phyloP scores from a whole-genome alignment of 2,888 invertebrate genomes.

The Buathra laborator region DNA sequence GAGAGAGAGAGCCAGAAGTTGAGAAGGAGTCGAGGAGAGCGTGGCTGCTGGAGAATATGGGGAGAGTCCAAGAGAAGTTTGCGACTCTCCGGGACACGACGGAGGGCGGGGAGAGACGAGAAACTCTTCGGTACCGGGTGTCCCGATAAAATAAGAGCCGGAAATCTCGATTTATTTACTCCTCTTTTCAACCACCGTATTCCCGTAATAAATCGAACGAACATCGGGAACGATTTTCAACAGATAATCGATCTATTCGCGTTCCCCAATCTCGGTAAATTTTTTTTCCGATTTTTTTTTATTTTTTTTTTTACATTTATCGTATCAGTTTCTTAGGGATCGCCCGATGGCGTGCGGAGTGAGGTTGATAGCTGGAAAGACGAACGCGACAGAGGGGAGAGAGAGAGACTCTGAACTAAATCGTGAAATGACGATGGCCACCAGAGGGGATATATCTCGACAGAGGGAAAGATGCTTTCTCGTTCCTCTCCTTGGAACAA shows the following conservation, averaged over 20 bases:
- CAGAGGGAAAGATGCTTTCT: constrained; percentile 41
- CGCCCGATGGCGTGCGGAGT: constrained; percentile 15
- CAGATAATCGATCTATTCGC: neutral
- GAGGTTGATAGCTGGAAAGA: constrained; percentile 23
- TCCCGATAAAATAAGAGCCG: constrained; percentile 52
- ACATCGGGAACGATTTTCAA: neutral
- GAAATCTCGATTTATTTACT: constrained; percentile 40
- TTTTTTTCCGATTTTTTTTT: neutral
- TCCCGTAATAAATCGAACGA: constrained; percentile 6
- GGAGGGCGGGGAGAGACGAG: constrained; percentile 14
- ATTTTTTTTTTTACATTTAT: constrained; percentile 3
- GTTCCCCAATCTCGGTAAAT: neutral
- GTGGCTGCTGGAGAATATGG: constrained; percentile 44
- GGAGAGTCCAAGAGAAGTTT: constrained; percentile 65
- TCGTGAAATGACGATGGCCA: constrained; percentile 71
- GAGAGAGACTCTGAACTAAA: constrained; percentile 65
- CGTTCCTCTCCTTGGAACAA: neutral
- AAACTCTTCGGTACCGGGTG: constrained; percentile 62
- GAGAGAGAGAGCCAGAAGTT: constrained; percentile 33
- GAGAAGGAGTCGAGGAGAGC: constrained; percentile 35
- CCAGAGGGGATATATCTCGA: neutral
- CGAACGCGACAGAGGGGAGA: constrained; percentile 2
- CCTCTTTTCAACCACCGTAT: constrained; percentile 16
- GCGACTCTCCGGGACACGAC: constrained; percentile 43
- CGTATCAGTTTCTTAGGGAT: neutral